Evolutionary conservation across 2,113 vertebrate species (phyloP), one percentile per base, ranked within the genome.

Genomic region (Forbesichthys papilliferus): DNA sequence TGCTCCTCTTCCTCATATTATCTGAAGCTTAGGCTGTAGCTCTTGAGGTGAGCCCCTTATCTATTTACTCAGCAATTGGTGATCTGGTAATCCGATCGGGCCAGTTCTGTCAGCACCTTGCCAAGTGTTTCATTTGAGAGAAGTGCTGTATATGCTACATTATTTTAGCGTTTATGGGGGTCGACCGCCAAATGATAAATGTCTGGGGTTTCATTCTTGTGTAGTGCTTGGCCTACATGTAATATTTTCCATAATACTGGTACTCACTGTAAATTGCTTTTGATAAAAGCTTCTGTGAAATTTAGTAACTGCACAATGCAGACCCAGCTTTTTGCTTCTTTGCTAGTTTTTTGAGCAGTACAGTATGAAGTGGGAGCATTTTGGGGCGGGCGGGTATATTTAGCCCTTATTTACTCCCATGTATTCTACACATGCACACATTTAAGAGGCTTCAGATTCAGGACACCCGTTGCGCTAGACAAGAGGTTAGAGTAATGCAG

Each of bases 21-120:
- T 70, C 60, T 16, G 49, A 27, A 62, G 62, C 63, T 46, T 66
- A 64, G 70, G 59, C 73, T 69, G 75, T 77, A 48, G 67, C 66
- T 77, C 2, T 71, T 66, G 52, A 66, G 74, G 72, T 65, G 72
- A 74, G 54, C 73, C 65, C 77, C 80, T 69, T 77, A 73, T 68
- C 65, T 58, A 64, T 74, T 74, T 73, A 71, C 66, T 57, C 65
- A 57, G 56, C 82, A 82, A 76, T 85, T 64, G 80, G 73, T 77
- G 66, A 78, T 71, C 65, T 9, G 36, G 36, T 90, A 88, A 90
- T 90, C 88, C 81, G 66, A 74, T 75, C 86, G 71, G 64, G 86
- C 84, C 87, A 88, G 85, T 73, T 69, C 67, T 33, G 49, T 73
- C 64, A 75, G 65, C 81, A 78, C 75, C 68, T 75, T 68, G 61